phyloP scores from a whole-genome alignment of 2,797 vertebrate genomes.

The Craterocephalus amniculus region DNA sequence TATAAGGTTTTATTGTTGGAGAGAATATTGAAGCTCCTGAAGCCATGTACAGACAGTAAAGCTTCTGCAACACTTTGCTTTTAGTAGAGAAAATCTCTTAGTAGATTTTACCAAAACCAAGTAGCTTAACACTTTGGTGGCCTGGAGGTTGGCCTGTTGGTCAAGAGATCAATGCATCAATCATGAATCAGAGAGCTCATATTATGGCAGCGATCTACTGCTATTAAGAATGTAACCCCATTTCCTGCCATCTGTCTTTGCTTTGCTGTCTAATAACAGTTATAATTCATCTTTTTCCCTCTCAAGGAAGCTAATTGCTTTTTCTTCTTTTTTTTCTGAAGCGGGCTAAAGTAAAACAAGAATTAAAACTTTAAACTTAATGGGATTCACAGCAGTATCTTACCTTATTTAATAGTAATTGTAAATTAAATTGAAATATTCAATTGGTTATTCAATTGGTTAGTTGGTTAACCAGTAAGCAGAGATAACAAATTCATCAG shows the following conservation, averaged over 20 bases:
- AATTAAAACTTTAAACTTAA: background rate
- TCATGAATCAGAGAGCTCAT: background rate
- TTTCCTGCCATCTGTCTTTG: background rate
- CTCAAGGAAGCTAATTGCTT: background rate
- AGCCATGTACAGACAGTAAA: background rate
- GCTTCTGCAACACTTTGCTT: background rate
- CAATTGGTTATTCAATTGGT: background rate
- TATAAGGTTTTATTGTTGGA: background rate
- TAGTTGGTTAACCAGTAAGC: no score
- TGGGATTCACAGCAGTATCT: background rate
- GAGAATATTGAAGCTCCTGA: background rate
- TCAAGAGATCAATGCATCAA: slow-evolving; percentile 14
- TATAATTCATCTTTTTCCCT: background rate
- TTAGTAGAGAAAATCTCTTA: background rate
- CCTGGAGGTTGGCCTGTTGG: slow-evolving; percentile 7
- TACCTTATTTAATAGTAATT: background rate
- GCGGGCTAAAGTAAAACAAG: background rate
- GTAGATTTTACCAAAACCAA: background rate
- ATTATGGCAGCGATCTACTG: background rate
- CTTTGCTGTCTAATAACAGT: slow-evolving; percentile 21
- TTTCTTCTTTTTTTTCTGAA: background rate
- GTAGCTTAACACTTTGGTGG: slow-evolving; percentile 2
- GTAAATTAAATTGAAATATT: background rate
- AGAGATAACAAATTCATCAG: background rate
- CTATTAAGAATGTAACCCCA: slow-evolving; percentile 24